Evolutionary conservation across 2,113 vertebrate species (phyloP).

Genomic region (Sinocyclocheilus maitianheensis): DNA sequence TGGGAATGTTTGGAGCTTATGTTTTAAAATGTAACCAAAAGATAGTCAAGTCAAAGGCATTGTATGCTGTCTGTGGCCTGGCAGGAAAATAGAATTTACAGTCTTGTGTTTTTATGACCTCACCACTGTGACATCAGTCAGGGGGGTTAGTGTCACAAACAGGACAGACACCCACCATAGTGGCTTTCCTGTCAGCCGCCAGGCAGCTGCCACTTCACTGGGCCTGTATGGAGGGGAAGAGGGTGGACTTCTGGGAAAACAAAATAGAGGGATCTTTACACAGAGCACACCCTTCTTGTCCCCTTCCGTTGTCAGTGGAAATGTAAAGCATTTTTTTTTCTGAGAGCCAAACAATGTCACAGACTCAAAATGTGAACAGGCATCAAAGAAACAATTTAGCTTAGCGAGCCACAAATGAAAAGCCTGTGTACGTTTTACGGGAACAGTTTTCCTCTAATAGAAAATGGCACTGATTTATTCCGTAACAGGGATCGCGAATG

Average conservation of each 20-base stretch:
- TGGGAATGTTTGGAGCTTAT: not conserved
- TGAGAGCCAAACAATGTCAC: not conserved
- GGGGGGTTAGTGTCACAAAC: slow-evolving; percentile 65
- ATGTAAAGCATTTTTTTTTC: not conserved
- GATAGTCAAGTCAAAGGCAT: not conserved
- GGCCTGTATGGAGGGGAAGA: slow-evolving; percentile 20
- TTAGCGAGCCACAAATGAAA: not conserved
- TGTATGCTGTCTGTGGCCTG: not conserved
- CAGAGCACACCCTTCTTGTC: slow-evolving; percentile 29
- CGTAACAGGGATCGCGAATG: slow-evolving; percentile 59
- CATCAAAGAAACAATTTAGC: slow-evolving; percentile 1
- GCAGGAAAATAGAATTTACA: slow-evolving; percentile 51
- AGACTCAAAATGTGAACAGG: not conserved
- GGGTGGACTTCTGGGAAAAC: slow-evolving; percentile 40
- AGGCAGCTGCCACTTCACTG: slow-evolving; percentile 67
- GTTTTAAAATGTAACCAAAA: not conserved
- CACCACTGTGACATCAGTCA: slow-evolving; percentile 59
- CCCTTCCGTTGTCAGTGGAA: slow-evolving; percentile 20
- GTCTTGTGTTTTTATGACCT: slow-evolving; percentile 65
- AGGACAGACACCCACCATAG: slow-evolving; percentile 65
- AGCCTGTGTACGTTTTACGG: not conserved
- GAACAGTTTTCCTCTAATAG: not conserved
- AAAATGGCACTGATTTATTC: slow-evolving; percentile 19
- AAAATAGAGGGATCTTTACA: slow-evolving; percentile 28
- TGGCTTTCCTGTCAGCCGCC: slow-evolving; percentile 63